phyloP scores from a whole-genome alignment of 2,113 vertebrate genomes.

The Ahaetulla prasina region DNA sequence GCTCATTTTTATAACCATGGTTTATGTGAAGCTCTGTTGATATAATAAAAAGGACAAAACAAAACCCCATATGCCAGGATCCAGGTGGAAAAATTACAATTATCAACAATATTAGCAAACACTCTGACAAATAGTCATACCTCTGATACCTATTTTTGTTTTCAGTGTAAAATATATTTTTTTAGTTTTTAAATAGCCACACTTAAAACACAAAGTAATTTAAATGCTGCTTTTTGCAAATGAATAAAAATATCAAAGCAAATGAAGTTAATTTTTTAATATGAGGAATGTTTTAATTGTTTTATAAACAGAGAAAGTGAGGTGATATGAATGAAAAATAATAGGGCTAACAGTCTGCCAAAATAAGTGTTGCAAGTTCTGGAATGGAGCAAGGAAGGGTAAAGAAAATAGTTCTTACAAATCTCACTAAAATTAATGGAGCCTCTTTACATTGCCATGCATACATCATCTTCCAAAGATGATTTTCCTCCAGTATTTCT shows the following conservation, averaged over 20 bases:
- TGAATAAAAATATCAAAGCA: background rate
- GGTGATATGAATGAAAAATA: background rate
- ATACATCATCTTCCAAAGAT: background rate
- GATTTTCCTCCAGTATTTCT: background rate
- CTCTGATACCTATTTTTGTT: background rate
- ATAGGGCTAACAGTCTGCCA: accelerated
- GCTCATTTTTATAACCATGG: background rate
- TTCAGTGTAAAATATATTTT: background rate
- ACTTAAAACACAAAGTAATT: background rate
- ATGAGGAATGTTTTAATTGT: background rate
- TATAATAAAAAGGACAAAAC: conserved; percentile 1
- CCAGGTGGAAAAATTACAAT: background rate
- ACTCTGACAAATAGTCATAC: background rate
- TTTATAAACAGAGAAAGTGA: background rate
- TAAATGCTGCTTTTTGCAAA: background rate
- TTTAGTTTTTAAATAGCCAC: background rate
- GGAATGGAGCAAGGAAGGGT: background rate
- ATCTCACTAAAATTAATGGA: accelerated
- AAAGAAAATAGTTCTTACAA: accelerated
- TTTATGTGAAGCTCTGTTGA: background rate
- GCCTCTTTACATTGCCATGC: background rate
- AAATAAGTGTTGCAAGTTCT: background rate
- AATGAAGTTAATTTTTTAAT: background rate
- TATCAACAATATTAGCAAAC: background rate
- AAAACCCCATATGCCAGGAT: background rate